These are phyloP conservation scores for Sialia sialis DNA, from an alignment of 2,113 vertebrate species.

Conservation along the genomic window DNA sequence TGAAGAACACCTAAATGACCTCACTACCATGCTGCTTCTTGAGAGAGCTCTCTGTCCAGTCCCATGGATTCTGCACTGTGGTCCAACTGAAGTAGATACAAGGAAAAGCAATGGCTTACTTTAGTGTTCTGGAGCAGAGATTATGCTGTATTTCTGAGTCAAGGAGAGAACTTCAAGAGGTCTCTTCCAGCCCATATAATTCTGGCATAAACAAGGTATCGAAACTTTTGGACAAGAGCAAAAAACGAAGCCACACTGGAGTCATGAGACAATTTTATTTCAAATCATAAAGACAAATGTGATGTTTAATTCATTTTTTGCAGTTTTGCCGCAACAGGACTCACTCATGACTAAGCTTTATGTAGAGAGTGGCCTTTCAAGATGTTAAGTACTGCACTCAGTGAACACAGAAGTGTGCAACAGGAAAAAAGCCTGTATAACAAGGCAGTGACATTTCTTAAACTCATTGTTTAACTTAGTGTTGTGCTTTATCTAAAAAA, in stretches of 20 bases:
- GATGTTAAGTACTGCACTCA: not conserved
- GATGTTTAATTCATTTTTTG: not conserved
- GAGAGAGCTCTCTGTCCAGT: not conserved
- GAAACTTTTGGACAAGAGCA: not conserved
- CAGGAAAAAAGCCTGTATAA: not conserved
- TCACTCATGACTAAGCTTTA: not conserved
- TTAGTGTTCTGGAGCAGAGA: not conserved
- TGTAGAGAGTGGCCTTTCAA: not conserved
- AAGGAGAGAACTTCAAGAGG: not conserved
- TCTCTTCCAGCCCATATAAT: not conserved
- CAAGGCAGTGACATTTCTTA: not conserved
- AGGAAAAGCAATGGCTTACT: not conserved
- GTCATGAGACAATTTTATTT: not conserved
- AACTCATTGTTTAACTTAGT: not conserved
- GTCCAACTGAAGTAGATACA: not conserved
- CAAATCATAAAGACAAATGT: not conserved
- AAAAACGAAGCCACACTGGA: not conserved
- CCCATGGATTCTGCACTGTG: not conserved
- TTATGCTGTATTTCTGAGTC: rapidly evolving
- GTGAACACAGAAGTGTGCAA: not conserved
- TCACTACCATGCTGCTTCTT: not conserved
- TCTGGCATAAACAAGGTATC: not conserved
- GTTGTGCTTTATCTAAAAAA: not conserved
- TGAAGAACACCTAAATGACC: not conserved
- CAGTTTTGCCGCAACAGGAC: not conserved